These are phyloP conservation scores for Crypturellus undulatus DNA, from an alignment of 2,113 vertebrate genomes.

Conservation along the genomic window DNA sequence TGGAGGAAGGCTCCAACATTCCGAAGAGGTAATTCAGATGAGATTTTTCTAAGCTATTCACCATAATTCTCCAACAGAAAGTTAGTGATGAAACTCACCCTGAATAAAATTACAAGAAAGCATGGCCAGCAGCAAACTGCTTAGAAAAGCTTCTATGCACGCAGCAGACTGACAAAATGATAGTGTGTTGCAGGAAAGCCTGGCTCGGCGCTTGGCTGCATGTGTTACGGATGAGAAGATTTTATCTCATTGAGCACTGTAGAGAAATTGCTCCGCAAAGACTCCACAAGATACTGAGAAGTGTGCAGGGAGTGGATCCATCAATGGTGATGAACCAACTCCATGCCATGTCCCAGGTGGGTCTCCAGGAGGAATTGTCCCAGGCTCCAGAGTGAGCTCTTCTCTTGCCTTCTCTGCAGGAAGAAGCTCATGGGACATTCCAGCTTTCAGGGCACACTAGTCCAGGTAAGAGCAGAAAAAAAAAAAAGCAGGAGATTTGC, in stretches of 20 bases:
- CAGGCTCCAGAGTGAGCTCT: background rate
- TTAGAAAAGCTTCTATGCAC: background rate
- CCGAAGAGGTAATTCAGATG: background rate
- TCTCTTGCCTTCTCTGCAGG: too few species aligned
- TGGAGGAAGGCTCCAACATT: background rate
- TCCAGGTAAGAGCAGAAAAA: too few species aligned
- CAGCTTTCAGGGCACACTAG: too few species aligned
- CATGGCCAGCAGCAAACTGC: background rate
- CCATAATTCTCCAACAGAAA: background rate
- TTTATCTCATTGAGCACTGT: background rate
- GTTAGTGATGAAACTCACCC: background rate
- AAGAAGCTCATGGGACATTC: too few species aligned
- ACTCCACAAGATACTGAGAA: background rate
- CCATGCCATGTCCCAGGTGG: background rate
- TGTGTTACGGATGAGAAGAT: background rate
- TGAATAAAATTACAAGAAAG: background rate
- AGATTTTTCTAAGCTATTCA: background rate
- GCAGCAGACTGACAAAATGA: background rate
- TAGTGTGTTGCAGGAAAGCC: background rate
- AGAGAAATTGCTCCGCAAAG: background rate
- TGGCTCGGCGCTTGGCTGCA: background rate
- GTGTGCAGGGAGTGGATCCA: background rate
- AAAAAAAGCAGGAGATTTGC: too few species aligned
- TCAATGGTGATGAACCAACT: background rate
- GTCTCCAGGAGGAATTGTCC: background rate